Evolutionary conservation across 2,113 vertebrate genomes (phyloP).

Genomic region (Guaruba guarouba): DNA sequence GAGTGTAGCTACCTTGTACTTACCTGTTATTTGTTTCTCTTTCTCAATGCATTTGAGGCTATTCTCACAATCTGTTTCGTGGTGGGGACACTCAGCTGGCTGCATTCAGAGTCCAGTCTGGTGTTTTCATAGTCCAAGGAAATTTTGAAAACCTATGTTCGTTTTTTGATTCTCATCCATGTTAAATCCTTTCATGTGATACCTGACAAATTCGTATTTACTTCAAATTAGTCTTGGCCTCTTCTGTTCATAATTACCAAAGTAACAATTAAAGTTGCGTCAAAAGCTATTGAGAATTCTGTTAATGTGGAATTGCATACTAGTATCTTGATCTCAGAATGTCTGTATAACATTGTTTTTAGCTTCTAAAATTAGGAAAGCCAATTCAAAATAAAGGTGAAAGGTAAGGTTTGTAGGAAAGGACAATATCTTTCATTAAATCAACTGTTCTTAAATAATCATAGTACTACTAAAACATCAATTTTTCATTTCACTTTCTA

Average conservation of each 20-base stretch:
- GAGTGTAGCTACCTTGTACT: neutral
- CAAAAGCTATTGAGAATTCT: neutral
- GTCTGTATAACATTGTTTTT: neutral
- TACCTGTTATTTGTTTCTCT: neutral
- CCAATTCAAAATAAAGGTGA: neutral
- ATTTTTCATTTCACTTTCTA: neutral
- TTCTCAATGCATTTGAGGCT: neutral
- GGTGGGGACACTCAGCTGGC: neutral
- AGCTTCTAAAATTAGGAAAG: neutral
- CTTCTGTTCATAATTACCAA: neutral
- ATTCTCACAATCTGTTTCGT: neutral
- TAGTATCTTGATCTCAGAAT: neutral
- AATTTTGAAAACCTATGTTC: neutral
- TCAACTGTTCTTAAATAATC: neutral
- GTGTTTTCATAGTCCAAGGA: neutral
- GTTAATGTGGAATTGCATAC: neutral
- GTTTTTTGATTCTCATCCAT: neutral
- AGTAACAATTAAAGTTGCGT: neutral
- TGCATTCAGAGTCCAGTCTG: neutral
- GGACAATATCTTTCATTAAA: neutral
- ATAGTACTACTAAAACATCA: neutral
- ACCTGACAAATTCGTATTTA: neutral
- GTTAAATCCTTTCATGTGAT: neutral
- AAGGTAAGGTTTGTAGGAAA: neutral
- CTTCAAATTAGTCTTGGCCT: neutral